Percentiles rank a stretch among this genome's conserved stretches.
Conservation (phyloP, 2,113 vertebrate genomes). For the Pteruthius melanotis region DNA sequence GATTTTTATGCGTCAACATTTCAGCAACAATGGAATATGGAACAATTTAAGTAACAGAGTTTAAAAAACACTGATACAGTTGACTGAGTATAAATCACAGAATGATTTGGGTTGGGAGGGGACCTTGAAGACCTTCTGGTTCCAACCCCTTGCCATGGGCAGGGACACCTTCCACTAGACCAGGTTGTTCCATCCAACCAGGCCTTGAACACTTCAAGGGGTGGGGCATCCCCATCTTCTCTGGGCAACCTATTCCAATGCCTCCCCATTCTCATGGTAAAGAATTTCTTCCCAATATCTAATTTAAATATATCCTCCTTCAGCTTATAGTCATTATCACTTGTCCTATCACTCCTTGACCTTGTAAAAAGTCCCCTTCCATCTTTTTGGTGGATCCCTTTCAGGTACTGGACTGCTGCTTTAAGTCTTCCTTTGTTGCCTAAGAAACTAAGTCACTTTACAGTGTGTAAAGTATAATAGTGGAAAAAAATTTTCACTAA, state of each 20-base stretch:
- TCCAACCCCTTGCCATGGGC: background rate
- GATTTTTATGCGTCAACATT: background rate
- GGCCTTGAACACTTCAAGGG: background rate
- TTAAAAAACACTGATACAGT: background rate
- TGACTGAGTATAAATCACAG: background rate
- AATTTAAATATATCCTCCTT: background rate
- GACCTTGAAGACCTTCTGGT: background rate
- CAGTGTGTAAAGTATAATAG: rapidly evolving
- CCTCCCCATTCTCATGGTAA: background rate
- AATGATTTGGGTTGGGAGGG: background rate
- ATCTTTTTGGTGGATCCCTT: background rate
- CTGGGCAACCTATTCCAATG: background rate
- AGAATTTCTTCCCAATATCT: background rate
- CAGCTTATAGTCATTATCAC: background rate
- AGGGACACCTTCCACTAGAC: background rate
- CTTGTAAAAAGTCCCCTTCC: background rate
- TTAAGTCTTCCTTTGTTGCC: background rate
- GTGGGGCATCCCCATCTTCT: background rate
- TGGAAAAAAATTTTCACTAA: background rate
- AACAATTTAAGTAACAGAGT: background rate
- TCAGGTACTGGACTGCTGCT: background rate
- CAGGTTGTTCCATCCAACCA: background rate
- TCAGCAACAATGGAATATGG: background rate
- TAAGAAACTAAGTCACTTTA: background rate
- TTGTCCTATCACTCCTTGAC: background rate